A percentile compares a stretch with the other conserved stretches of the same genome.
phyloP scores from a whole-genome alignment of 2,888 invertebrate species.

The Timandra comae region DNA sequence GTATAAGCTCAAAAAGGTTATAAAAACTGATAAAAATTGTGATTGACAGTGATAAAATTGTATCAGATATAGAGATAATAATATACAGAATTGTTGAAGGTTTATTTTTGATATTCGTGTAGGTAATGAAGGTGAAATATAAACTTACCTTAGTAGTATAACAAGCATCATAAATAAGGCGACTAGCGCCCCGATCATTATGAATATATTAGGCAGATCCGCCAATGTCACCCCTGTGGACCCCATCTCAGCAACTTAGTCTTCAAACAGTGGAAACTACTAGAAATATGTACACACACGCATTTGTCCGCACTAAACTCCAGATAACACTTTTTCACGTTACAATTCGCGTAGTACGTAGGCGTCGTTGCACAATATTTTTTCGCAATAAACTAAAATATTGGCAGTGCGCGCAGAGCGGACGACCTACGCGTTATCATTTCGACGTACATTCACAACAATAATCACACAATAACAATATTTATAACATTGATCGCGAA shows the following conservation, averaged over 20 bases:
- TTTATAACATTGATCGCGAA: slow-evolving; percentile 50
- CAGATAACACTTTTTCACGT: slow-evolving; percentile 36
- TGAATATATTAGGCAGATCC: slow-evolving; percentile 85
- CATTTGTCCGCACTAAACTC: slow-evolving; percentile 47
- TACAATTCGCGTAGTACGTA: slow-evolving; percentile 38
- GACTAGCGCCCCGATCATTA: slow-evolving; percentile 83
- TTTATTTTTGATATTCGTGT: too few species aligned
- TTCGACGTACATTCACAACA: slow-evolving; percentile 54
- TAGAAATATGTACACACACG: slow-evolving; percentile 24
- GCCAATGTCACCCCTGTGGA: slow-evolving; percentile 79
- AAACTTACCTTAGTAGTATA: slow-evolving; percentile 82
- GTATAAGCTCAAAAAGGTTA: too few species aligned
- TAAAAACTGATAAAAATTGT: too few species aligned
- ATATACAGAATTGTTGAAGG: too few species aligned
- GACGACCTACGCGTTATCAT: slow-evolving; percentile 32
- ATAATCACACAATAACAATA: slow-evolving; percentile 71
- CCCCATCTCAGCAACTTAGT: slow-evolving; percentile 56
- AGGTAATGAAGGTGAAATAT: too few species aligned
- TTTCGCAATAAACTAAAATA: slow-evolving; percentile 35
- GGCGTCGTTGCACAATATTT: slow-evolving; percentile 36
- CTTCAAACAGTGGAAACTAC: slow-evolving; percentile 33
- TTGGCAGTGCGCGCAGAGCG: slow-evolving; percentile 23
- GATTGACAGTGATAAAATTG: too few species aligned
- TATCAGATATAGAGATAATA: too few species aligned
- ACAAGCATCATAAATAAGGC: slow-evolving; percentile 85